Percentiles rank a stretch among this genome's conserved stretches.
phyloP scores from a whole-genome alignment of 1,140 invertebrate genomes.

The Triops longicaudatus region DNA sequence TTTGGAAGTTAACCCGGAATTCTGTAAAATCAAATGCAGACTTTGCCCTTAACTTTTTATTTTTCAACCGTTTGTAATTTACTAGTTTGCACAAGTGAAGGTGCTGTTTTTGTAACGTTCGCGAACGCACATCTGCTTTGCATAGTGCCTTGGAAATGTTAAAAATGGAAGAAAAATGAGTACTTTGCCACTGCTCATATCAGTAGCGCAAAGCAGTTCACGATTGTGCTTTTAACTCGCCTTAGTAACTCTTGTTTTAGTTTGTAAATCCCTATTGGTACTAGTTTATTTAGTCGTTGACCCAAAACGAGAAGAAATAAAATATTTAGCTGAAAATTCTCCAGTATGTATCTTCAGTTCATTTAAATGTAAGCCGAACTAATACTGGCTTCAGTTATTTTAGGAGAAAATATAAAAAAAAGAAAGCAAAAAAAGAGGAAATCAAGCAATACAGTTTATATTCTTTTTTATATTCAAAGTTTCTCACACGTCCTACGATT shows the following conservation, averaged over 20 bases:
- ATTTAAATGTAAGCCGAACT: too few relatives aligned
- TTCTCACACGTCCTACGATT: too few relatives aligned
- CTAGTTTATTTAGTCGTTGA: background rate
- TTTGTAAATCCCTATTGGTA: background rate
- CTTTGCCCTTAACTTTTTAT: background rate
- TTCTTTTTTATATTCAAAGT: too few relatives aligned
- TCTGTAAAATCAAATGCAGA: background rate
- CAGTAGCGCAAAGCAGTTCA: background rate
- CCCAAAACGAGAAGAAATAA: background rate
- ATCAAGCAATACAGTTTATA: too few relatives aligned
- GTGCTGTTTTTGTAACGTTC: background rate
- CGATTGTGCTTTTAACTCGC: background rate
- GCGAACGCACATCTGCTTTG: background rate
- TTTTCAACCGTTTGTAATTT: background rate
- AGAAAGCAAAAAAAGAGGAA: too few relatives aligned
- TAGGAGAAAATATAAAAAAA: too few relatives aligned
- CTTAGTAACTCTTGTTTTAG: background rate
- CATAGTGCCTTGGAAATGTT: background rate
- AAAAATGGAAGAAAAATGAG: background rate
- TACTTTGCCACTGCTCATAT: background rate
- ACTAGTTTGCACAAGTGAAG: background rate
- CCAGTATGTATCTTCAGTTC: too few relatives aligned
- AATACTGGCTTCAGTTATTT: too few relatives aligned
- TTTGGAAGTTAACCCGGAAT: background rate
- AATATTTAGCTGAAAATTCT: constrained; percentile 1